phyloP scores from a whole-genome alignment of 2,113 vertebrate genomes.

The Crotalus tigris region DNA sequence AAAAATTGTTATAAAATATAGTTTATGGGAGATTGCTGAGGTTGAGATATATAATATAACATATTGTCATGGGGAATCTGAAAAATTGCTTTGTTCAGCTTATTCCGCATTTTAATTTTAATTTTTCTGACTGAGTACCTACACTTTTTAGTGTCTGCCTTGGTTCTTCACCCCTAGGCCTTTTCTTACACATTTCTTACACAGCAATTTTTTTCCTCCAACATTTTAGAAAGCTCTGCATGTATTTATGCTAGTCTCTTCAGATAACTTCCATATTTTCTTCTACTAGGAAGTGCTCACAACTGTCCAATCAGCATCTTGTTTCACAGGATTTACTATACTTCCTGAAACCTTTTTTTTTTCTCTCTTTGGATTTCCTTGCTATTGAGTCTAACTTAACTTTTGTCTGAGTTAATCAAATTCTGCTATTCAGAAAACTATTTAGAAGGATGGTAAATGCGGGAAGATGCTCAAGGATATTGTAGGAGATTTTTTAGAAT shows the following conservation, averaged over 20 bases:
- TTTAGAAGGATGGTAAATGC: neutral
- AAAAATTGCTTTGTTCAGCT: too few species aligned
- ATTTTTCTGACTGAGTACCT: too few species aligned
- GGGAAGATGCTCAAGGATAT: neutral
- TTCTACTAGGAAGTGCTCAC: neutral
- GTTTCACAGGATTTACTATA: neutral
- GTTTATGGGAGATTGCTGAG: too few species aligned
- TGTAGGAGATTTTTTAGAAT: neutral
- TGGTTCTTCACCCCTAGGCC: too few species aligned
- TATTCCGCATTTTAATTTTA: too few species aligned
- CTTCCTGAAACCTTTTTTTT: neutral
- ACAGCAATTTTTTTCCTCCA: neutral
- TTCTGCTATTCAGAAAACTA: neutral
- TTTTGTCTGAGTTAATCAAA: neutral
- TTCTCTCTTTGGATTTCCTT: neutral
- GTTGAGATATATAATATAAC: too few species aligned
- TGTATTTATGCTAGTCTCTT: neutral
- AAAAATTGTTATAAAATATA: too few species aligned
- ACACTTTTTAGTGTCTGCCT: too few species aligned
- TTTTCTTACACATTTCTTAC: too few species aligned
- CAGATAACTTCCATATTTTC: neutral
- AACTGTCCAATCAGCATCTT: neutral
- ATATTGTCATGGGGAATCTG: too few species aligned
- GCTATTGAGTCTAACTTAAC: neutral
- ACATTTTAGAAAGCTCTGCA: neutral